Conservation (phyloP, 2,113 vertebrate species). For the Stigmatopora argus region DNA sequence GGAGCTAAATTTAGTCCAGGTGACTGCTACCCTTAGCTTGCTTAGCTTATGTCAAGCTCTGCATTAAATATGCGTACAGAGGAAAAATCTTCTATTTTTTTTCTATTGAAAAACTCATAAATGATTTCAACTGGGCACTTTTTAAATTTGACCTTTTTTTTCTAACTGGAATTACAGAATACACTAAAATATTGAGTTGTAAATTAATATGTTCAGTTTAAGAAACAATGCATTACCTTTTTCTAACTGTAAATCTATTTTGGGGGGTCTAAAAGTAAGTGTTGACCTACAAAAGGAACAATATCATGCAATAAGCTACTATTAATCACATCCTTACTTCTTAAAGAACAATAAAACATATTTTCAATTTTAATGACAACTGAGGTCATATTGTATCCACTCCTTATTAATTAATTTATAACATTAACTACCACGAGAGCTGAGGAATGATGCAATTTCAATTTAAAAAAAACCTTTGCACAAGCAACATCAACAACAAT, state of each 20-base stretch:
- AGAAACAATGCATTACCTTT: no score
- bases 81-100: slow-evolving; percentile 19
- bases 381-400: not conserved
- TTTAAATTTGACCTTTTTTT: no score
- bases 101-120: no score
- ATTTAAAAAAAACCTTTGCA: not conserved
- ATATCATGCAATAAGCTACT: no score
- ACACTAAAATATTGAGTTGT: not conserved
- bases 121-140: no score
- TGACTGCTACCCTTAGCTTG: slow-evolving; percentile 52
- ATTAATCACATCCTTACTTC: not conserved
- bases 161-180: not conserved
- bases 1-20: slow-evolving; percentile 71
- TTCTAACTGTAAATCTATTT: no score
- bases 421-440: not conserved
- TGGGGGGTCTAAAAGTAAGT: no score
- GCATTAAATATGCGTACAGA: slow-evolving; percentile 58
- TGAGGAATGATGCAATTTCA: not conserved
- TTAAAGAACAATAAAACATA: not conserved
- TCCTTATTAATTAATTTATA: not conserved
- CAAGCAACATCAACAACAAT: not conserved
- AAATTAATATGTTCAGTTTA: not conserved
- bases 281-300: no score
- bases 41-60: slow-evolving; percentile 64
- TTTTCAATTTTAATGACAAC: not conserved